Evolutionary conservation across 2,113 vertebrate species (phyloP), one percentile per base, ranked within the genome.

Genomic region (Eonycteris spelaea): DNA sequence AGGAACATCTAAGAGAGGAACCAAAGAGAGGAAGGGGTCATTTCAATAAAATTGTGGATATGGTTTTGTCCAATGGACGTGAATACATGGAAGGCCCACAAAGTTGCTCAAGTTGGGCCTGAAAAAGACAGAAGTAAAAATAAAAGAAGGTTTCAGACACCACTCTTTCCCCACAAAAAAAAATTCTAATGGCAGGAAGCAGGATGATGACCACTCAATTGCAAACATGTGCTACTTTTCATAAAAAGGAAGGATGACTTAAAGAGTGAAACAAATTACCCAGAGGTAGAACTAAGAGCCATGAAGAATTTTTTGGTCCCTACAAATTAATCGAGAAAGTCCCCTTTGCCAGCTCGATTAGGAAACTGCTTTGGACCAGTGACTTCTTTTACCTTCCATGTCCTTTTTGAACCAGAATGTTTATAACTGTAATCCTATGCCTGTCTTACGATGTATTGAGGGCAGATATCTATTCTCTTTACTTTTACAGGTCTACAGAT

Each of bases 271-370:
- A 93, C 38, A 11, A 57, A 79, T 63, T 79, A 11, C 24, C 55
- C 21, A 35, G 59, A n/a, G 13, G 53, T 55, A 3, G 45, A 65
- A 43, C 26, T 16, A 61, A 83, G 24, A 86, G 28, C 33, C 45
- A 92, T 2, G 28, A 35, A 94, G 38, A 68, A n/a, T 88, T 91
- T 48, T 48, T 86, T 28, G 65, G 55, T 13, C 8, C 33, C 92
- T 65, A 75, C 12, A 86, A 77, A 89, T 1, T 35, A 57, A 85
- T 75, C 57, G 84, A 94, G 91, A 91, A 70, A 90, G 22, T 84
- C 61, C 15, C n/a, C 61, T 45, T 80, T 21, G 10, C 24, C 45
- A 59, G 15, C 7, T 35, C 15, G 68, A 59, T 86, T 59, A 51
- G 15, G 63, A 33, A 78, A 35, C 5, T 61, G n/a, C 53, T 91